phyloP scores from a whole-genome alignment of 1,140 invertebrate genomes.

The Mamestra configurata region DNA sequence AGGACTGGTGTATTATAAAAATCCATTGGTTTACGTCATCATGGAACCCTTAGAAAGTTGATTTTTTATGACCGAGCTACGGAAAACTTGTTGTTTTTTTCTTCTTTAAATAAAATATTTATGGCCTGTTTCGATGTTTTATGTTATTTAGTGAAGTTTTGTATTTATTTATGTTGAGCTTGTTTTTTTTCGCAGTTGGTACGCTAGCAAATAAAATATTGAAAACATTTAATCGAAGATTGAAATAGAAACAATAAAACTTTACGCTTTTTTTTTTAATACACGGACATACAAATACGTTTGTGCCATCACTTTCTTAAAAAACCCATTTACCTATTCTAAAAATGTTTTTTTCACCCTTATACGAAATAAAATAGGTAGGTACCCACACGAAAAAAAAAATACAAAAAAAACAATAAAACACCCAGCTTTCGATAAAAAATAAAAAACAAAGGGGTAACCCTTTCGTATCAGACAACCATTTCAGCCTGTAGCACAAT shows the following conservation, averaged over 20 bases:
- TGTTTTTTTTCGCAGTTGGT: background rate
- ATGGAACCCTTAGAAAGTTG: slow-evolving; percentile 30
- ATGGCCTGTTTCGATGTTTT: background rate
- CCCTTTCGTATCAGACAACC: background rate
- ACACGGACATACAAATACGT: too few species aligned
- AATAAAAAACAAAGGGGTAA: background rate
- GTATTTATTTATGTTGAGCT: background rate
- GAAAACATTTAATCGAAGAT: background rate
- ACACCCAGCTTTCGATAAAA: background rate
- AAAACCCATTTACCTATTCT: too few species aligned
- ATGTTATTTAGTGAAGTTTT: background rate
- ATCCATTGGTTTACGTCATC: slow-evolving; percentile 48
- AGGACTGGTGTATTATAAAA: slow-evolving; percentile 53
- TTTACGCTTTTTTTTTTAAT: too few species aligned
- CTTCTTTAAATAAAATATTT: slow-evolving; percentile 32
- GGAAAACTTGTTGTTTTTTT: slow-evolving; percentile 15
- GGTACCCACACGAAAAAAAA: too few species aligned
- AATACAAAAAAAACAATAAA: background rate
- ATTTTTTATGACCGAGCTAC: slow-evolving; percentile 23
- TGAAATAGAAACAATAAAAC: too few species aligned
- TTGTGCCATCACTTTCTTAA: too few species aligned
- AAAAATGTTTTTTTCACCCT: too few species aligned
- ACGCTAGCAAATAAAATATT: background rate
- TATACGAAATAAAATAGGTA: too few species aligned
- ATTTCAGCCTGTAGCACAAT: background rate